These are phyloP conservation scores for Drosophila falleni DNA, from an alignment of 2,888 invertebrate genomes.

Conservation along the genomic window DNA sequence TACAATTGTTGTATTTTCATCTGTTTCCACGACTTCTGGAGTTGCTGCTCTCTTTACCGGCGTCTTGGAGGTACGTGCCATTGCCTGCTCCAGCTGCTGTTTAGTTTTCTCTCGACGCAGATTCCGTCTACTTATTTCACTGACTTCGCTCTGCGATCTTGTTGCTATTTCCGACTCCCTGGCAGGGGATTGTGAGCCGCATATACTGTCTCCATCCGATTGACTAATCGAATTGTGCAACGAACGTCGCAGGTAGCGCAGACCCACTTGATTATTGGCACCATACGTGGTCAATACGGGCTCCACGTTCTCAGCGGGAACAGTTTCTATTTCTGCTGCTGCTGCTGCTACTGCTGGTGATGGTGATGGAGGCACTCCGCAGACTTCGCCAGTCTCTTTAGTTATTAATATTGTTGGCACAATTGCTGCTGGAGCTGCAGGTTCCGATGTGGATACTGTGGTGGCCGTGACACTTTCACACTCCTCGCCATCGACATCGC, in stretches of 20 bases:
- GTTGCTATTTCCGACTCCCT: conserved; percentile 10
- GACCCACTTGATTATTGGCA: conserved; percentile 53
- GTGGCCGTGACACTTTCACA: conserved; percentile 59
- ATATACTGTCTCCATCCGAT: conserved; percentile 74
- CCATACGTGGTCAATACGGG: conserved; percentile 65
- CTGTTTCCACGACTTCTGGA: not conserved
- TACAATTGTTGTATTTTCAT: conserved; percentile 32
- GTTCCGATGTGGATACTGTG: conserved; percentile 31
- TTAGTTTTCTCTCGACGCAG: conserved; percentile 39
- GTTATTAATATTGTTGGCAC: not conserved
- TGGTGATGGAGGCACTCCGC: not conserved
- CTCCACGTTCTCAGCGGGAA: conserved; percentile 7
- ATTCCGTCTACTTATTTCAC: conserved; percentile 39
- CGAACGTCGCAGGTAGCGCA: conserved; percentile 64
- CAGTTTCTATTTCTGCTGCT: not conserved
- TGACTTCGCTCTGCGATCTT: conserved; percentile 18
- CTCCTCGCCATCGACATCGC: conserved; percentile 58
- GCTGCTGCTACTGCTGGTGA: not conserved
- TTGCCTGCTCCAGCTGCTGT: conserved; percentile 34
- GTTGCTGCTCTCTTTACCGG: conserved; percentile 31
- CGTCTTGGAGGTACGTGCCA: conserved; percentile 42
- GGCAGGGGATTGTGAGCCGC: conserved; percentile 23
- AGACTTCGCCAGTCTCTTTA: conserved; percentile 6
- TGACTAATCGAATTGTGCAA: conserved; percentile 57
- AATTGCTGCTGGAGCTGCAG: not conserved